Conservation (phyloP, 2,797 vertebrate genomes). For the Scyliorhinus canicula region DNA sequence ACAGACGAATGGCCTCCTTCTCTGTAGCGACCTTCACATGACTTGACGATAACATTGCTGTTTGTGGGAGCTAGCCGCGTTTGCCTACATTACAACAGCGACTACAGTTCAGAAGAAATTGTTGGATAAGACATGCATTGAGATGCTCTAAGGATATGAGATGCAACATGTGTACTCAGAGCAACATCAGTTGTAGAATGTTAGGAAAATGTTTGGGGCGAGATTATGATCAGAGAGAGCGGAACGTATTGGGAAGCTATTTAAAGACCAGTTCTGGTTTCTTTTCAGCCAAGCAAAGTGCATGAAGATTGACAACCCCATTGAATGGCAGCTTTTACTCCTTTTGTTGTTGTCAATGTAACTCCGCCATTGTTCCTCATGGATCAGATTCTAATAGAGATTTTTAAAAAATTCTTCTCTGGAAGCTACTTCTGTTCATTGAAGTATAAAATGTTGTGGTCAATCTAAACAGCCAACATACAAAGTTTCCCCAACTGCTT, state of each 20-base stretch:
- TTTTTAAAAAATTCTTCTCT: neutral
- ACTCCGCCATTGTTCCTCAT: neutral
- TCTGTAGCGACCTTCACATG: too few species aligned
- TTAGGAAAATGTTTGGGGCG: neutral
- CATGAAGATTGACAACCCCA: neutral
- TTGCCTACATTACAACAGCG: neutral
- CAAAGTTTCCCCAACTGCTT: neutral
- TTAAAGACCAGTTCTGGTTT: neutral
- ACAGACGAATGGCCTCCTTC: too few species aligned
- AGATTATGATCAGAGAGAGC: neutral
- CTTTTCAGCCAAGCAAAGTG: neutral
- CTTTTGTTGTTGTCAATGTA: neutral
- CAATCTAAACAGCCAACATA: too few species aligned
- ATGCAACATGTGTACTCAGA: neutral
- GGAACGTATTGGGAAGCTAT: neutral
- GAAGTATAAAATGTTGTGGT: neutral
- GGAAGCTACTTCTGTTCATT: neutral
- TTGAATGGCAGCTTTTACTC: neutral
- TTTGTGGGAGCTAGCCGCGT: neutral
- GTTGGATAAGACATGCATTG: neutral
- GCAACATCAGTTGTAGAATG: neutral
- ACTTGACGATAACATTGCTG: neutral
- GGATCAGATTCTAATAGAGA: neutral
- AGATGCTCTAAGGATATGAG: neutral
- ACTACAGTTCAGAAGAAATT: neutral